A percentile compares a stretch with the other conserved stretches of the same genome.
phyloP scores from a whole-genome alignment of 2,888 invertebrate species.

The Unio delphinus region DNA sequence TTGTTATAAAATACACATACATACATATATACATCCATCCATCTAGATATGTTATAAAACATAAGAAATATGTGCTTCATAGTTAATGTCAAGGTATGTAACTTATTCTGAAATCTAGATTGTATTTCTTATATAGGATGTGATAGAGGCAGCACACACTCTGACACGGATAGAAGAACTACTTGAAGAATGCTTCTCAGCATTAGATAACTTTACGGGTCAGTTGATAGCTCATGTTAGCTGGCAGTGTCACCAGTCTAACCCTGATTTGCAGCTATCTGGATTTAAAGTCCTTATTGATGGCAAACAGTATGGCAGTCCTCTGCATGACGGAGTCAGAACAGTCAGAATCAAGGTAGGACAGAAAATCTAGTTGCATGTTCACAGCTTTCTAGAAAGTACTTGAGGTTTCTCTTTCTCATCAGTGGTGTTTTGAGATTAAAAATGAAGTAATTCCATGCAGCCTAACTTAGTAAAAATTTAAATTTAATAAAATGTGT shows the following conservation, averaged over 20 bases:
- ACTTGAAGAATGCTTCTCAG: constrained; percentile 66
- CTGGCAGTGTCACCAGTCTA: constrained; percentile 68
- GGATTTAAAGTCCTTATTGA: constrained; percentile 70
- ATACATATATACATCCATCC: too few relatives aligned
- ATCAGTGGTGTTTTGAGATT: too few relatives aligned
- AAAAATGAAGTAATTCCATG: too few relatives aligned
- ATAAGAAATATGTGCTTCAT: too few relatives aligned
- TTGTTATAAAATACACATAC: too few relatives aligned
- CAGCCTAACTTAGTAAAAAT: too few relatives aligned
- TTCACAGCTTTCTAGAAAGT: too few relatives aligned
- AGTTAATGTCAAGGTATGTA: too few relatives aligned
- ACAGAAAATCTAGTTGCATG: not conserved
- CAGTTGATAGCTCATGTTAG: constrained; percentile 68
- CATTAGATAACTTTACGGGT: constrained; percentile 67
- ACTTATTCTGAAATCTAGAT: not conserved
- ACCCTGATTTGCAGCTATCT: constrained; percentile 62
- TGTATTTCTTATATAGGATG: constrained; percentile 26
- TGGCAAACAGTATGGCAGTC: constrained; percentile 71
- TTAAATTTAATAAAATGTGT: too few relatives aligned
- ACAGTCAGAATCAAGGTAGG: constrained; percentile 68
- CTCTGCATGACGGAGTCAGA: constrained; percentile 65
- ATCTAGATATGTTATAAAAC: too few relatives aligned
- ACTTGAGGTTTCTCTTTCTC: too few relatives aligned
- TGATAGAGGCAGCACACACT: constrained; percentile 60
- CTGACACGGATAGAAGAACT: constrained; percentile 66